These are phyloP conservation scores for Silurus asotus DNA, from an alignment of 2,113 vertebrate species.

Conservation along the genomic window DNA sequence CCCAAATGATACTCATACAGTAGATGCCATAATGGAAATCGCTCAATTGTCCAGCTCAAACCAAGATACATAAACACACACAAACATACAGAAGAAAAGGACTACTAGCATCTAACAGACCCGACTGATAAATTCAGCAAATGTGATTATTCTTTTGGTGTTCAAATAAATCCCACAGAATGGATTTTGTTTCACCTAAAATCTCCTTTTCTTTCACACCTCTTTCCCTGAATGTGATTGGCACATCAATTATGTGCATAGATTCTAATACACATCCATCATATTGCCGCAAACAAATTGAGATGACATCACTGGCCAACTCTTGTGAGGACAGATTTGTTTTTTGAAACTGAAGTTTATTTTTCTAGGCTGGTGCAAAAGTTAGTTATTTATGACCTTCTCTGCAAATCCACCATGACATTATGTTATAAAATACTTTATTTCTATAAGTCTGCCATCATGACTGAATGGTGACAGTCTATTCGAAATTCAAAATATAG, in stretches of 20 bases:
- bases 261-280: constrained; percentile 78
- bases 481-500: constrained; percentile 17
- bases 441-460: constrained; percentile 25
- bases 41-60: constrained; percentile 21
- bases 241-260: constrained; percentile 72
- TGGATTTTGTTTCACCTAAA: constrained; percentile 65
- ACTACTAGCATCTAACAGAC: constrained; percentile 35
- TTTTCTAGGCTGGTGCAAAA: constrained; percentile 45
- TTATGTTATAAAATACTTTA: constrained; percentile 29
- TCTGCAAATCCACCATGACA: constrained; percentile 62
- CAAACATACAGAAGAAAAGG: constrained; percentile 24
- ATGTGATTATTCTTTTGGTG: constrained; percentile 31
- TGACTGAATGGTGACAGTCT: constrained; percentile 23
- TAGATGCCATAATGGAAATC: constrained; percentile 31
- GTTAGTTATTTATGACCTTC: constrained; percentile 63
- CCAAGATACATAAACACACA: constrained; percentile 18
- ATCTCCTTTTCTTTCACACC: constrained; percentile 67
- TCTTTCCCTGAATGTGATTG: constrained; percentile 73
- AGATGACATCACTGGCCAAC: constrained; percentile 72
- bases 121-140: constrained; percentile 39
- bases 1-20: constrained; percentile 21
- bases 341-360: constrained; percentile 69
- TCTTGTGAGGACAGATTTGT: constrained; percentile 65
- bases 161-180: constrained; percentile 40
- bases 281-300: constrained; percentile 74